Base-by-base conservation (phyloP, 2,888 invertebrate species). In the Eupsilia transversa region DNA sequence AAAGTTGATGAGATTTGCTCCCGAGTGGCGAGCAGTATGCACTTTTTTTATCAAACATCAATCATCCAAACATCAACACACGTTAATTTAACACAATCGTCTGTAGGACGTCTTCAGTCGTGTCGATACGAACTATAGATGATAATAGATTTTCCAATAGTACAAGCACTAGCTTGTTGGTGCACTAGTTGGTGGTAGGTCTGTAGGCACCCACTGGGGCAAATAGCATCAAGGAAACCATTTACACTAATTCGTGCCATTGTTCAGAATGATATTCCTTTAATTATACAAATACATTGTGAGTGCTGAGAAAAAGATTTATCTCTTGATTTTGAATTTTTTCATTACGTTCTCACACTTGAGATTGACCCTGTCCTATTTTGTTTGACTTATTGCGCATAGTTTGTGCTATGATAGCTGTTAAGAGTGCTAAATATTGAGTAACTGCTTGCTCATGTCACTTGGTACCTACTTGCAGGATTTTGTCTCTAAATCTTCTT, bases 331-430 rank as follows among this genome's bases (percentile, higher is more conserved):
- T 89, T 86, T 82, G 79, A 75, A 54, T 82, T 82, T 87, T 89
- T 88, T 82, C 66, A 63, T 82, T 82, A 87, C 77, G 74, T 92
- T 94, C 94, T 93, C 94, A 94, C 94, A 93, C 93, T 93, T 93
- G 92, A 88, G 86, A 86, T 86, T 91, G 94, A 92, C 94, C 94
- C 91, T 94, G 94, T 92, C 88, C 93, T 77, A 89, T 89, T 89
- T 90, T 78, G 54, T 73, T 75, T 79, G 83, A 80, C 73, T 77
- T 86, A 88, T 91, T 91, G 89, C 89, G 82, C 86, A 82, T 88
- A 83, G 77, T 83, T 87, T 86, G 86, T 84, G 82, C 74, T 86
- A 80, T 81, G 64, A 79, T 80, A 84, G 68, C 61, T 75, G 77
- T 74, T 84, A 88, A 84, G 76, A 72, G 87, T 86, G 91, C 87